Conservation (phyloP, 2,797 vertebrate genomes). For the Leptodactylus fallax region DNA sequence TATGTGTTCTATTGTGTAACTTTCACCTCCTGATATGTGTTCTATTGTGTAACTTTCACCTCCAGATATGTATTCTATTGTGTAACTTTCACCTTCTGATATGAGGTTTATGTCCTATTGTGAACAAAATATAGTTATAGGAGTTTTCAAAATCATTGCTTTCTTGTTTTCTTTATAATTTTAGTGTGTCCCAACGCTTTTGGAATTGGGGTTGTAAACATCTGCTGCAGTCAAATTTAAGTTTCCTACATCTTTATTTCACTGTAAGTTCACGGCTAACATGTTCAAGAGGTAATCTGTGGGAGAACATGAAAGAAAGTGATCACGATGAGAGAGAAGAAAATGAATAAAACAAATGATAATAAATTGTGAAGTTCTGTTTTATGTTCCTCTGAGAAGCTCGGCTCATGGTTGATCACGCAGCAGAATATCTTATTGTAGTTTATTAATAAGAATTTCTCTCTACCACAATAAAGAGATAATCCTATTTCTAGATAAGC, state of each 20-base stretch:
- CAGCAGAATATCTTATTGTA: background rate
- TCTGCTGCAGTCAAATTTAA: too few relatives aligned
- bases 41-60: too few relatives aligned
- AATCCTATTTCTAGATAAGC: constrained; percentile 19
- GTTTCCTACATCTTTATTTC: background rate
- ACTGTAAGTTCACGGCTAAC: background rate
- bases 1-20: too few relatives aligned
- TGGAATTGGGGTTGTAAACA: too few relatives aligned
- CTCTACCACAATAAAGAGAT: constrained; percentile 14
- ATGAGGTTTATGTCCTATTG: too few relatives aligned
- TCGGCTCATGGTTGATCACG: background rate
- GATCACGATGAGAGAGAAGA: background rate
- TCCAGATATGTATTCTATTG: too few relatives aligned
- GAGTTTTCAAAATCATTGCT: too few relatives aligned
- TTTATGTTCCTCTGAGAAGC: background rate
- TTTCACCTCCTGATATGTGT: too few relatives aligned
- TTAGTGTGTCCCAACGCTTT: too few relatives aligned
- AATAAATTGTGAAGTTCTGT: background rate
- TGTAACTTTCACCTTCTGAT: too few relatives aligned
- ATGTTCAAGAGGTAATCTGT: background rate
- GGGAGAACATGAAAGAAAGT: background rate
- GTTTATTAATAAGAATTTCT: constrained; percentile 13
- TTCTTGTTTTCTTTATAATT: too few relatives aligned
- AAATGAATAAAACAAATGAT: background rate
- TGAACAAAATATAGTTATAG: too few relatives aligned